Base-by-base conservation (phyloP, 2,113 vertebrate species). In the Bambusicola thoracicus region DNA sequence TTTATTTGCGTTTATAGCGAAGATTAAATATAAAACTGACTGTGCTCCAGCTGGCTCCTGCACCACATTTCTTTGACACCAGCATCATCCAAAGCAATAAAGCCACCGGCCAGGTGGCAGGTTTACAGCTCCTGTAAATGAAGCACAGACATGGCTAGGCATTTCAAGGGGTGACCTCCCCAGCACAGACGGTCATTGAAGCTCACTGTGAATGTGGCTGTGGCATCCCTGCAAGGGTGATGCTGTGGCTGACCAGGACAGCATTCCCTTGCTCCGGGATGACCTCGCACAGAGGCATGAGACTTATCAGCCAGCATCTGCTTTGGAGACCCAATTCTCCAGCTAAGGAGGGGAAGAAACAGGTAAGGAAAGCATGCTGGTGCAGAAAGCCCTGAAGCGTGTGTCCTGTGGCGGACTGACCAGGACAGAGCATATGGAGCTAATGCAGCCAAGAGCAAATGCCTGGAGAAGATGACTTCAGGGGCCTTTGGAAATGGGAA, bases 1-100 rank as follows among this genome's bases (percentile, higher is more conserved):
- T 92, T 68, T 95, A 84, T 96, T 97, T 97, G 92, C 95, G 55
- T 97, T 96, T 92, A 66, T 68, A 74, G 94, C 94, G 89, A 79
- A 93, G 94, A 94, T 97, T 96, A 96, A 97, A 96, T 98, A 95
- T 95, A 96, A 97, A 94, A 94, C 85, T 96, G 93, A 93, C 93
- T 41, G 1, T 12, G 36, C 55, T 95, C 88, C 93, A 95, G 75
- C 87, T 95, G 92, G 96, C 88, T 96, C 77, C 48, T 41, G 8
- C 30, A 67, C 80, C 94, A 53, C 65, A 80, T 4, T 24, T 75
- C 85, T 94, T 85, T 78, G 90, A 97, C 93, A 92, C 77, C 44
- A 38, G 67, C 85, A 65, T 27, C 53, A 22, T 90, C 93, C 84
- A 81, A 61, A 79, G 79, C 95, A 49, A 30, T 92, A 58, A 89